phyloP scores from a whole-genome alignment of 2,797 vertebrate genomes.

The Hydrophis major region DNA sequence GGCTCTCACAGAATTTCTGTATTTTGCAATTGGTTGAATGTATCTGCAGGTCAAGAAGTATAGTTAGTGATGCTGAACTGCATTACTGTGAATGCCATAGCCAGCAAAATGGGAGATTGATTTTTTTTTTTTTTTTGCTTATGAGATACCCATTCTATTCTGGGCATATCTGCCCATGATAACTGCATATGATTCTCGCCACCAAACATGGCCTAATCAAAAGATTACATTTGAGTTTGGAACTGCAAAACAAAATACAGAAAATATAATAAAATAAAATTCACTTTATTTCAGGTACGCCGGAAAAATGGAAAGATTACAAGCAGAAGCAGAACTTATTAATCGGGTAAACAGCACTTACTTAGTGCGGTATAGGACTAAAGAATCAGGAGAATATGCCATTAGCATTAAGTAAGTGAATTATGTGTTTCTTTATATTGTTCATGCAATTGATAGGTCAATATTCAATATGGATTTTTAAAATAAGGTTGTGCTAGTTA shows the following conservation, averaged over 20 bases:
- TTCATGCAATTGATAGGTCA: slow-evolving; percentile 15
- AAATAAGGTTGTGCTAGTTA: not conserved
- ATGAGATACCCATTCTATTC: not conserved
- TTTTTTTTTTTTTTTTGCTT: not conserved
- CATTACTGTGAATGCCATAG: not conserved
- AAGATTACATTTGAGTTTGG: not conserved
- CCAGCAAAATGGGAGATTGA: not conserved
- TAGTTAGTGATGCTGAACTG: not conserved
- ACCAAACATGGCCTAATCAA: not conserved
- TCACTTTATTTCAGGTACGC: slow-evolving; percentile 82
- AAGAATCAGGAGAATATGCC: slow-evolving; percentile 92
- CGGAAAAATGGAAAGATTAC: slow-evolving; percentile 89
- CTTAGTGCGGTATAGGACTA: slow-evolving; percentile 91
- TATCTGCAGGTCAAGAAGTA: not conserved
- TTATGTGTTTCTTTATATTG: slow-evolving; percentile 47
- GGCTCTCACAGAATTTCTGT: not conserved
- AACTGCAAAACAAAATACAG: not conserved
- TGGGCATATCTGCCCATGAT: not conserved
- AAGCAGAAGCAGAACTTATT: slow-evolving; percentile 90
- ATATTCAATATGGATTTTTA: slow-evolving; percentile 24
- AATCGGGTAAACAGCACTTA: slow-evolving; percentile 95
- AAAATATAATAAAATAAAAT: not conserved
- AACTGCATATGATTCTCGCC: not conserved
- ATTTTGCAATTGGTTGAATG: not conserved
- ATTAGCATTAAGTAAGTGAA: slow-evolving; percentile 96